phyloP scores from a whole-genome alignment of 2,888 invertebrate genomes.

The Hipparchia semele region DNA sequence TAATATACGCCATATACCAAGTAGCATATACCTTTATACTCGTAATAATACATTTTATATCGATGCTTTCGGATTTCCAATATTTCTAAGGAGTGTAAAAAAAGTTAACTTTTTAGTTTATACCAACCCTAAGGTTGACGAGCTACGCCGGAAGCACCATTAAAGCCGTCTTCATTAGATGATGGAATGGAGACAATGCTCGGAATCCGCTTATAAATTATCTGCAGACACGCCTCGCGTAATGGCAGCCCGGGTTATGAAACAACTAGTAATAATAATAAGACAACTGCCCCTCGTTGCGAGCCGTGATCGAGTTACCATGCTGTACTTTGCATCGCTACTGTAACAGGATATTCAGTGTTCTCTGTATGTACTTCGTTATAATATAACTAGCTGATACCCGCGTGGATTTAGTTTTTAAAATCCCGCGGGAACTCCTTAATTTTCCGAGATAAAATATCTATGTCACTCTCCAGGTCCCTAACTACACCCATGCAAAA shows the following conservation, averaged over 20 bases:
- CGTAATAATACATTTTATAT: no score
- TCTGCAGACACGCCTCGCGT: slow-evolving; percentile 20
- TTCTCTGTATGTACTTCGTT: neutral
- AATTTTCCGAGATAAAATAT: no score
- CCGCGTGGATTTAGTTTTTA: no score
- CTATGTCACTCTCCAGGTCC: no score
- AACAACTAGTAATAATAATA: slow-evolving; percentile 1
- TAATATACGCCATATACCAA: no score
- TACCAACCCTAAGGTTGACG: slow-evolving; percentile 52
- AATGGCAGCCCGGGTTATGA: slow-evolving; percentile 1
- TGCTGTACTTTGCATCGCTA: neutral
- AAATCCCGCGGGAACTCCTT: no score
- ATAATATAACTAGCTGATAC: no score
- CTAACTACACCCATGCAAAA: no score
- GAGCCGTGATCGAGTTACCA: neutral
- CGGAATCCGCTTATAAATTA: slow-evolving; percentile 43
- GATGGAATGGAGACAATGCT: slow-evolving; percentile 68
- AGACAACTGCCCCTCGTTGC: neutral
- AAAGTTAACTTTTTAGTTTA: neutral
- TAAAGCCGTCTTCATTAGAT: slow-evolving; percentile 65
- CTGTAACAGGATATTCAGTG: neutral
- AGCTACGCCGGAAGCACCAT: slow-evolving; percentile 56
- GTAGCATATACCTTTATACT: no score
- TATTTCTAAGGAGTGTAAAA: no score
- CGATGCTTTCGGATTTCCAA: no score